Evolutionary conservation across 1,140 invertebrate species (phyloP), one percentile per base, ranked within the genome.

Genomic region (Eriocheir sinensis): DNA sequence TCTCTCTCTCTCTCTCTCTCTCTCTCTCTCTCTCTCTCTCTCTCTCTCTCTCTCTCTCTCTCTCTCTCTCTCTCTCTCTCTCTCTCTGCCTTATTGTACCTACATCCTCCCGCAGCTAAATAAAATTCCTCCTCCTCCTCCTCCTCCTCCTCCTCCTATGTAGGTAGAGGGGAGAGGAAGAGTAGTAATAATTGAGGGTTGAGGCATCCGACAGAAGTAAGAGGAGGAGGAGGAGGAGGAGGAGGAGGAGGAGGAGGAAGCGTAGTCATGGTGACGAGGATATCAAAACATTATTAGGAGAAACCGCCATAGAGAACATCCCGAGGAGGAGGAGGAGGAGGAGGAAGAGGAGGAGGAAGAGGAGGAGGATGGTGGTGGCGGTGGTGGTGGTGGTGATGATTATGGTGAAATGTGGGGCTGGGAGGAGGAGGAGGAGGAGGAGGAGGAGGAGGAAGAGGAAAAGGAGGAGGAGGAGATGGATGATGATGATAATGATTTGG

Each of bases 231-330:
- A 53, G 88, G 34, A 48, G 88, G 27, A 53, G 41, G n/a, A 53
- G 88, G 27, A 53, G 88, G 53, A 32, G 88, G 34, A 30, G 41
- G 41, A 89, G 88, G 53, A n/a, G 41, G 88, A 53, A 60, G 41
- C 41, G 41, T 89, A 44, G 36, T 44, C 88, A 89, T 89, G 88
- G 53, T 53, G 88, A 89, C 88, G n/a, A 8, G n/a, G 38, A 44
- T 89, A 89, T 89, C 88, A 89, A 89, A 89, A 89, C 88, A 89
- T 89, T 41, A 89, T 89, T 89, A 89, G 88, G 53, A 53, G 88
- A 89, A 53, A 89, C 88, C n/a, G n/a, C 60, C 6, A 21, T 72
- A n/a, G 60, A n/a, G 60, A 72, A 72, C 60, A 21, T n/a, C 60
- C 15, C 34, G n/a, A 12, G n/a, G 80, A 27, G 80, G 80, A 12